These are phyloP conservation scores for Tenualosa ilisha DNA, from an alignment of 2,797 vertebrate genomes.

Conservation along the genomic window DNA sequence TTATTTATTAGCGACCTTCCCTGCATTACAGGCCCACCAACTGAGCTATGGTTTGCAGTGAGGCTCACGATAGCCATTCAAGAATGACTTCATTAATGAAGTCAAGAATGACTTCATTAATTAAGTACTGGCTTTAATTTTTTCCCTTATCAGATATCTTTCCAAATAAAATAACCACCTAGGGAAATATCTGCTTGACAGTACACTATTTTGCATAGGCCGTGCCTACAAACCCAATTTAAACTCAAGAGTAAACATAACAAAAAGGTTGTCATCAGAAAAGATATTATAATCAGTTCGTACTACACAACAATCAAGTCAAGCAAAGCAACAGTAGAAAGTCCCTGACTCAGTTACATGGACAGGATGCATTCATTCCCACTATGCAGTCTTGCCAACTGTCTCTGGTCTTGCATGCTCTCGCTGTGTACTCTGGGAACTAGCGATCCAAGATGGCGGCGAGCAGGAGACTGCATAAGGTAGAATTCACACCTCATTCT, in stretches of 20 bases:
- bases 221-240: no score
- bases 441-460: slow-evolving; percentile 81
- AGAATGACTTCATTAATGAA: no score
- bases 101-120: no score
- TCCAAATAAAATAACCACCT: background rate
- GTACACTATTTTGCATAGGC: no score
- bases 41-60: no score
- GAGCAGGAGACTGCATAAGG: slow-evolving; percentile 79
- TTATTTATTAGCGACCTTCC: no score
- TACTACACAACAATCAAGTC: background rate
- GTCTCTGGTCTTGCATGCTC: slow-evolving; percentile 19
- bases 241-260: background rate
- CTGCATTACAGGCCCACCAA: no score
- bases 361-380: slow-evolving; percentile 30
- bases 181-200: no score
- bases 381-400: slow-evolving; percentile 13
- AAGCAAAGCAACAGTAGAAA: background rate
- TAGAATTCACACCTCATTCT: slow-evolving; percentile 65
- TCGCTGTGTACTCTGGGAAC: slow-evolving; percentile 76
- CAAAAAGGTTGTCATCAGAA: background rate
- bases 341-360: slow-evolving; percentile 32
- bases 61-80: no score
- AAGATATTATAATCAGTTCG: background rate
- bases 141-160: background rate
- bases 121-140: no score